phyloP scores from a whole-genome alignment of 2,113 vertebrate genomes.

The Pituophis catenifer region DNA sequence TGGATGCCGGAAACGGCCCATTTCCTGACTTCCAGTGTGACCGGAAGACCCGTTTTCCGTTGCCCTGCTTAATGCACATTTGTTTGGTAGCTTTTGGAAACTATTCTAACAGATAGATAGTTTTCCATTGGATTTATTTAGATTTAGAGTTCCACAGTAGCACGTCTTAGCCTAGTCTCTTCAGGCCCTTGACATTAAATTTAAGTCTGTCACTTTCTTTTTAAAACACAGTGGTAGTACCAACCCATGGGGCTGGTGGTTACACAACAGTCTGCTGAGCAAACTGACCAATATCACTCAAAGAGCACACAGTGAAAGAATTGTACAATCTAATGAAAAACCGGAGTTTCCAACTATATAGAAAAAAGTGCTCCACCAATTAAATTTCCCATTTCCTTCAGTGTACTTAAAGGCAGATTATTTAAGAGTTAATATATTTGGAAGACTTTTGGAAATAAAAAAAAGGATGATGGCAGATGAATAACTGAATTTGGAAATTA shows the following conservation, averaged over 20 bases:
- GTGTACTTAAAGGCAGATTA: not conserved
- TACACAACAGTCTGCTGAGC: not conserved
- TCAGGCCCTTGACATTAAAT: constrained; percentile 7
- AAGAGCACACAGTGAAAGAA: not conserved
- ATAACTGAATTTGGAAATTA: not conserved
- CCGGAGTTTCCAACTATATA: not conserved
- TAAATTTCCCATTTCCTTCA: not conserved
- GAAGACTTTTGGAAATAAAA: not conserved
- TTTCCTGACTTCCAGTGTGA: too few relatives aligned
- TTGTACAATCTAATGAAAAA: not conserved
- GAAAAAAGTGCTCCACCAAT: constrained; percentile 3
- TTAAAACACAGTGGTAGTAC: not conserved
- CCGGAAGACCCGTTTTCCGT: too few relatives aligned
- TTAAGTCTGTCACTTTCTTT: not conserved
- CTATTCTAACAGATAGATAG: not conserved
- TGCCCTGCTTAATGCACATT: not conserved
- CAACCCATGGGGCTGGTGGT: not conserved
- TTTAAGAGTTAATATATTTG: not conserved
- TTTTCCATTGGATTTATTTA: constrained; percentile 6
- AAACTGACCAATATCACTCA: constrained; percentile 5
- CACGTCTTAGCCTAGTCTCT: not conserved
- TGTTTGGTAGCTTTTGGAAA: constrained; percentile 6
- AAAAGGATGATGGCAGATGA: not conserved
- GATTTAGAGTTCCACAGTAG: not conserved
- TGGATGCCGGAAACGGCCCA: too few relatives aligned